Evolutionary conservation across 1,140 invertebrate genomes (phyloP).

Genomic region (Patella vulgata): DNA sequence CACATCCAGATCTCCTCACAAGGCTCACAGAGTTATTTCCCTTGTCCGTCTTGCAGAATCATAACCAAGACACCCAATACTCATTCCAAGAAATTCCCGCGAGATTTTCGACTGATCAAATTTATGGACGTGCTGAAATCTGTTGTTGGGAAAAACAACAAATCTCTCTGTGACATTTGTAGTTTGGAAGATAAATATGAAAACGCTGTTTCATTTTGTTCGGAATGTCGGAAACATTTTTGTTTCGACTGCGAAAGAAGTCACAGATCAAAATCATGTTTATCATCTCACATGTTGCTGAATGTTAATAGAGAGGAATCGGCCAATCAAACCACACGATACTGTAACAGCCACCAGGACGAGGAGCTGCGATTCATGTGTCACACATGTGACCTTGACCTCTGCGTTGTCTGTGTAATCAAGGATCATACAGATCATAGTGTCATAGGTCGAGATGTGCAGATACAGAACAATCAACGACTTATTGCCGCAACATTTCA

Average conservation of each 20-base stretch:
- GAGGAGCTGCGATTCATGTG: conserved; percentile 30
- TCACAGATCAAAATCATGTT: conserved; percentile 17
- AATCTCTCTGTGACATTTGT: conserved; percentile 23
- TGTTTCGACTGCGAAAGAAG: conserved; percentile 14
- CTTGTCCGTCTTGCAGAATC: conserved; percentile 34
- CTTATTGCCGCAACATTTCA: conserved; percentile 9
- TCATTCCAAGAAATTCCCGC: conserved; percentile 19
- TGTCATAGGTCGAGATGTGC: conserved; percentile 7
- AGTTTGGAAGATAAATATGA: not conserved
- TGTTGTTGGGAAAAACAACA: not conserved
- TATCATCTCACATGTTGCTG: conserved; percentile 22
- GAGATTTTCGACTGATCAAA: conserved; percentile 32
- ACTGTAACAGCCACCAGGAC: conserved; percentile 21
- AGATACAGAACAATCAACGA: not conserved
- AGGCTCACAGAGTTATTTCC: conserved; percentile 9
- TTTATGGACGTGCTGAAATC: conserved; percentile 22
- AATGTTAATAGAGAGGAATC: not conserved
- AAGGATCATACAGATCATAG: conserved; percentile 25
- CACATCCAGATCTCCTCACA: conserved; percentile 20
- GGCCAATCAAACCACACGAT: not conserved
- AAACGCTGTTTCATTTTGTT: conserved; percentile 19
- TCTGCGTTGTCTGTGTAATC: conserved; percentile 31
- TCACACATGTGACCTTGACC: conserved; percentile 17
- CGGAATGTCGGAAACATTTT: conserved; percentile 34
- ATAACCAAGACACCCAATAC: conserved; percentile 6